Evolutionary conservation across 2,888 invertebrate species (phyloP).

Genomic region (Lithophane semibrunnea): DNA sequence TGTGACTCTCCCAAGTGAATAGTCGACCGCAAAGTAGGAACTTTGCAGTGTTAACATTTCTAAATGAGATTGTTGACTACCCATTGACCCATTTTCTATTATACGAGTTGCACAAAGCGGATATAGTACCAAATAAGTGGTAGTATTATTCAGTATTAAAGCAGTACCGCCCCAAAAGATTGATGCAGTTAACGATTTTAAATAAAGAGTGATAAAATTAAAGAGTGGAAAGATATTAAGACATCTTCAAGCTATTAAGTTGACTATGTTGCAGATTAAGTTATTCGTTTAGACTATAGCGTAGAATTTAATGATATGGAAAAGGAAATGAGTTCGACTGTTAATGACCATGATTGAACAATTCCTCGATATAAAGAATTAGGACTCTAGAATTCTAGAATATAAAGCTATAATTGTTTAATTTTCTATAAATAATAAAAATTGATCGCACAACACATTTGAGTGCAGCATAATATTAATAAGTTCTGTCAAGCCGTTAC

Average conservation of each 20-base stretch:
- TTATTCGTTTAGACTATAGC: too few species aligned
- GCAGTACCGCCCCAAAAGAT: background rate
- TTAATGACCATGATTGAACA: background rate
- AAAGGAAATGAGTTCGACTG: background rate
- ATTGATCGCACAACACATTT: constrained; percentile 43
- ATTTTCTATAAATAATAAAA: constrained; percentile 8
- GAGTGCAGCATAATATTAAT: constrained; percentile 55
- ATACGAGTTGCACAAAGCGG: background rate
- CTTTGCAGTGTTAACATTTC: constrained; percentile 2
- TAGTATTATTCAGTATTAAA: background rate
- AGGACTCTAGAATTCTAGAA: background rate
- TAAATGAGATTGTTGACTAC: constrained; percentile 7
- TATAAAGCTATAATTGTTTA: background rate
- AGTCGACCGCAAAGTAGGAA: background rate
- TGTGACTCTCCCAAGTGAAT: background rate
- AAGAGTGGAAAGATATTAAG: background rate
- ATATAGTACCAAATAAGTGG: background rate
- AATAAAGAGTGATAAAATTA: background rate
- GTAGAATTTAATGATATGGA: background rate
- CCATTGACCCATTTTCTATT: constrained; percentile 18
- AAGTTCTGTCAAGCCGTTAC: constrained; percentile 59
- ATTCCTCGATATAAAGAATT: background rate
- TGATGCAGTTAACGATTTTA: background rate
- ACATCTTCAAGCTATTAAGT: background rate
- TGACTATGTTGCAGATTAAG: background rate